Evolutionary conservation across 2,113 vertebrate species (phyloP).

Genomic region (Speoplatyrhinus poulsoni): DNA sequence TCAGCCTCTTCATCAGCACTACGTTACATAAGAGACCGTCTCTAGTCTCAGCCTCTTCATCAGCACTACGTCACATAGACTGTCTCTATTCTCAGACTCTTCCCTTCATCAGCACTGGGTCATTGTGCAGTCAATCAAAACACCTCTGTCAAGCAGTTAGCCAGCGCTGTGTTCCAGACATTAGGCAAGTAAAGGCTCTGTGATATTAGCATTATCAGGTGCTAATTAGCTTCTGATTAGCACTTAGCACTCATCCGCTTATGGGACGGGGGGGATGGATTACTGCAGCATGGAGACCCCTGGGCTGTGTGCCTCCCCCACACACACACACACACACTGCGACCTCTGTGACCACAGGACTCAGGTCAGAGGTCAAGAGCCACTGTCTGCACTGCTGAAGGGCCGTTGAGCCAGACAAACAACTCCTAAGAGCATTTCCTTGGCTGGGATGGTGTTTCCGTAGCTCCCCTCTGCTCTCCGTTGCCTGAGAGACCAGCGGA

Average conservation of each 20-base stretch:
- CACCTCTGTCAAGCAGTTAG: no score
- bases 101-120: no score
- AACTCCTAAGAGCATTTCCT: slow-evolving; percentile 7
- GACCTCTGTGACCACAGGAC: neutral
- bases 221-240: slow-evolving; percentile 19
- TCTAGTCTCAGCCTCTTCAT: no score
- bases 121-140: no score
- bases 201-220: slow-evolving; percentile 9
- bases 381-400: slow-evolving; percentile 9
- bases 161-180: no score
- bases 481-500: neutral
- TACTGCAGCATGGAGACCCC: neutral
- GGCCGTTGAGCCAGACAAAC: slow-evolving; percentile 15
- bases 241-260: slow-evolving; percentile 16
- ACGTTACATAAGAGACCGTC: no score
- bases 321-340: no score
- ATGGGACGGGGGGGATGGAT: slow-evolving; percentile 18
- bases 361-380: neutral
- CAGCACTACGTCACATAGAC: no score
- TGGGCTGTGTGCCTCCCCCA: neutral
- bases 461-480: slow-evolving; percentile 11
- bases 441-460: slow-evolving; percentile 9
- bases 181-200: no score
- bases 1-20: no score
- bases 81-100: no score